phyloP scores from a whole-genome alignment of 2,888 invertebrate genomes.

The Latheticus oryzae region DNA sequence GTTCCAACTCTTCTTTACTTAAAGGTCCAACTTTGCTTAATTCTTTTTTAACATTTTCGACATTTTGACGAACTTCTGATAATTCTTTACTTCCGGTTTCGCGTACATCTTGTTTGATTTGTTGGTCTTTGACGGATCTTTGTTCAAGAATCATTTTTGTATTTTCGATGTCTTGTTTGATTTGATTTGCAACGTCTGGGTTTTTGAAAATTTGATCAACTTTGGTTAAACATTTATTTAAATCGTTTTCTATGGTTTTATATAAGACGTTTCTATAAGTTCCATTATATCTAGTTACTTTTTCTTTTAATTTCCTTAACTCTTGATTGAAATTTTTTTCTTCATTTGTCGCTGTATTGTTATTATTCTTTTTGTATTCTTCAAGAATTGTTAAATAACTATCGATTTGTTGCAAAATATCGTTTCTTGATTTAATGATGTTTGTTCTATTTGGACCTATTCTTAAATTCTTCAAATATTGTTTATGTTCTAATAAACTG shows the following conservation, averaged over 20 bases:
- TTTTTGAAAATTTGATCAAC: constrained; percentile 45
- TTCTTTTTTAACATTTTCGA: constrained; percentile 48
- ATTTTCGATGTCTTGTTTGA: constrained; percentile 48
- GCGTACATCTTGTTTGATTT: constrained; percentile 11
- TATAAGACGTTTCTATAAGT: constrained; percentile 53
- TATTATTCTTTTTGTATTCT: neutral
- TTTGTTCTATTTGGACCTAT: constrained; percentile 3
- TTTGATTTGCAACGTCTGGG: constrained; percentile 40
- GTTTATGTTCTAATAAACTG: constrained; percentile 12
- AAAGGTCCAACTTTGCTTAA: constrained; percentile 42
- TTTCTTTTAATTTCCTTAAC: constrained; percentile 47
- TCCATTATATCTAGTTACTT: constrained; percentile 51
- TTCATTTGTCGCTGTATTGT: neutral
- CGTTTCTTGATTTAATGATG: constrained; percentile 26
- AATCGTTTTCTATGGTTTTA: constrained; percentile 50
- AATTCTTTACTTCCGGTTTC: constrained; percentile 1
- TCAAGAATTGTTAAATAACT: constrained; percentile 41
- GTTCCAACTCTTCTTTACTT: constrained; percentile 38
- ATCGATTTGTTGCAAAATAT: constrained; percentile 44
- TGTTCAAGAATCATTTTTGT: constrained; percentile 53
- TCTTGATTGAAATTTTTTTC: constrained; percentile 36
- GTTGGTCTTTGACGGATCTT: constrained; percentile 46
- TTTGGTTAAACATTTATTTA: constrained; percentile 46
- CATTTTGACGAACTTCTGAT: constrained; percentile 46
- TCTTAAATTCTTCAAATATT: constrained; percentile 21